phyloP scores from a whole-genome alignment of 2,797 vertebrate species.

The Lateolabrax maculatus region DNA sequence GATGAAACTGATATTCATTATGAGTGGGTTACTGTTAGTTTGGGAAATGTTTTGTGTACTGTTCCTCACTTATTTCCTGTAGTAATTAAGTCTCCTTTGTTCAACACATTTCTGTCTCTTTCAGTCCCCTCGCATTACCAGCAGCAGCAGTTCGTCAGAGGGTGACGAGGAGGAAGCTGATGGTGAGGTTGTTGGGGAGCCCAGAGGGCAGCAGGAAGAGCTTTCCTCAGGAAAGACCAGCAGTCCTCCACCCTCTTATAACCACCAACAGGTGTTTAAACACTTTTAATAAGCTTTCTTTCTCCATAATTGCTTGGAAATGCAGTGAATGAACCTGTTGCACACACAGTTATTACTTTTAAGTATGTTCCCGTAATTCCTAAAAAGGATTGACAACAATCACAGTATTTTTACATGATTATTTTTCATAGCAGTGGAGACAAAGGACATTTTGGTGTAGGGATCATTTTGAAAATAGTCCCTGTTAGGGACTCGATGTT shows the following conservation, averaged over 20 bases:
- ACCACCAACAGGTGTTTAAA: conserved; percentile 89
- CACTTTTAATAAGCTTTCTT: background rate
- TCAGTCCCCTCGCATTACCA: conserved; percentile 76
- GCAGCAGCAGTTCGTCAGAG: conserved; percentile 95
- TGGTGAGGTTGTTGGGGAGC: conserved; percentile 87
- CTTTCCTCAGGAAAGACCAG: conserved; percentile 83
- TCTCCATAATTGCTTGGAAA: background rate
- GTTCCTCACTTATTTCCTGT: conserved; percentile 1
- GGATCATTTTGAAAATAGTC: background rate
- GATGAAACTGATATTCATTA: conserved; percentile 27
- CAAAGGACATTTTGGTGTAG: background rate
- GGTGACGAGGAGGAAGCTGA: conserved; percentile 95
- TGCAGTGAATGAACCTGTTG: background rate
- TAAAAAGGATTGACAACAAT: background rate
- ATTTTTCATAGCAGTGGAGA: background rate
- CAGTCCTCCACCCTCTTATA: conserved; percentile 93
- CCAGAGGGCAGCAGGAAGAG: conserved; percentile 85
- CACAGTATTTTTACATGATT: background rate
- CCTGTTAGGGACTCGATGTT: background rate
- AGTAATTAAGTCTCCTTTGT: conserved; percentile 16
- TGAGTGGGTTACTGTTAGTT: conserved; percentile 33
- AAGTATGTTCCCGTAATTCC: background rate
- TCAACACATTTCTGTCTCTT: background rate
- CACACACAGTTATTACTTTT: background rate
- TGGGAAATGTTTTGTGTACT: conserved; percentile 19